phyloP scores from a whole-genome alignment of 2,888 invertebrate species.

The Conops quadrifasciatus region DNA sequence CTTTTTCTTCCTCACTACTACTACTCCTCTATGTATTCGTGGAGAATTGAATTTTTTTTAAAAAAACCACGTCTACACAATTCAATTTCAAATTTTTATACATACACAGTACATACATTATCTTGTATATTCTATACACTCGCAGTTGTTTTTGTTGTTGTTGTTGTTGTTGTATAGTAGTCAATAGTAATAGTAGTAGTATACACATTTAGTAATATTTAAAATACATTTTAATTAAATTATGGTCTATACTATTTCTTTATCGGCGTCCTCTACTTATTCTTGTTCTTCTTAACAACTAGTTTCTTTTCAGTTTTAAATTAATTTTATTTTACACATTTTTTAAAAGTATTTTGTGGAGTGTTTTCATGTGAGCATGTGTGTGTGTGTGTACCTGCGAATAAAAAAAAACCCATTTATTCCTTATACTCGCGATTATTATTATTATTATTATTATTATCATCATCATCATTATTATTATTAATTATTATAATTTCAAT shows the following conservation, averaged over 20 bases:
- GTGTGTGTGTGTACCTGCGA: background rate
- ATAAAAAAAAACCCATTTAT: background rate
- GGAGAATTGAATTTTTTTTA: constrained; percentile 6
- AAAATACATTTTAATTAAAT: constrained; percentile 24
- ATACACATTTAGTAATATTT: constrained; percentile 21
- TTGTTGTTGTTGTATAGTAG: constrained; percentile 2
- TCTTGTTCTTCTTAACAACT: background rate
- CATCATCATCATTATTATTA: no score
- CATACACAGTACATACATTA: constrained; percentile 13
- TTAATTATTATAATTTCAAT: no score
- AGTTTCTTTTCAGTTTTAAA: background rate
- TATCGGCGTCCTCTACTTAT: background rate
- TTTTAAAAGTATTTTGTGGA: background rate
- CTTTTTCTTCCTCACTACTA: background rate
- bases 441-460: no score
- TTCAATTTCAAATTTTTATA: background rate
- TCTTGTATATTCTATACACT: constrained; percentile 41
- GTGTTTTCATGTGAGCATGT: no score
- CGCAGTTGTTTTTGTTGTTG: constrained; percentile 21
- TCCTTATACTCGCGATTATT: no score
- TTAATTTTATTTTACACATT: constrained; percentile 15
- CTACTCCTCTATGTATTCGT: background rate
- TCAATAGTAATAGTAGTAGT: constrained; percentile 18
- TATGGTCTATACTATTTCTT: background rate
- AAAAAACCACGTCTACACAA: no score